A percentile compares a stretch with the other conserved stretches of the same genome.
These are phyloP conservation scores for Trematocara marginatum DNA, from an alignment of 2,113 vertebrate species.

Conservation along the genomic window DNA sequence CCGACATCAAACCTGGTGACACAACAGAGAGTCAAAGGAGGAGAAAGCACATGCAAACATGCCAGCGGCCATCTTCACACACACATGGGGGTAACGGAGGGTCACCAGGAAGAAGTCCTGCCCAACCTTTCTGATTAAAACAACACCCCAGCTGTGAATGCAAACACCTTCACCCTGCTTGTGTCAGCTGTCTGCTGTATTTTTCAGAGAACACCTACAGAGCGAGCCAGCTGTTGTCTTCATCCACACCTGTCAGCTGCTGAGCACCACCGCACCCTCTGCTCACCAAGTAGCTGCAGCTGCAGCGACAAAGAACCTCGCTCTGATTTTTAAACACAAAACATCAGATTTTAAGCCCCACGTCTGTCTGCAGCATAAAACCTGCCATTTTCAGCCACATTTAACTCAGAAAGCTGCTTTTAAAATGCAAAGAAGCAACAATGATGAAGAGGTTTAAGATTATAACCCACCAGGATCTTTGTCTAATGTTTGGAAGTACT, in stretches of 20 bases:
- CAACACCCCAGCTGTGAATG: fast-evolving
- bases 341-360: not conserved
- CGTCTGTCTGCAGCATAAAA: not conserved
- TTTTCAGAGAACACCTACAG: not conserved
- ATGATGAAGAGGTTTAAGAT: not conserved
- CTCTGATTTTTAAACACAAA: not conserved
- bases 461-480: not conserved
- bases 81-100: not conserved
- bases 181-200: not conserved
- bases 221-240: not conserved
- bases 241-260: not conserved
- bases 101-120: not conserved
- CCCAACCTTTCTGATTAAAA: not conserved
- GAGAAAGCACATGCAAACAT: not conserved
- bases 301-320: not conserved
- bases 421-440: not conserved
- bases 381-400: not conserved
- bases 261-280: not conserved
- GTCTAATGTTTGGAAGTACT: not conserved
- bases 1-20: constrained; percentile 66
- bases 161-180: not conserved
- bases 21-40: not conserved
- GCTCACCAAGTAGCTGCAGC: not conserved
- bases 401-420: not conserved
- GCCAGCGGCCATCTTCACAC: not conserved